These are phyloP conservation scores for Folsomia manolachei DNA, from an alignment of 2,888 invertebrate species.

Conservation along the genomic window DNA sequence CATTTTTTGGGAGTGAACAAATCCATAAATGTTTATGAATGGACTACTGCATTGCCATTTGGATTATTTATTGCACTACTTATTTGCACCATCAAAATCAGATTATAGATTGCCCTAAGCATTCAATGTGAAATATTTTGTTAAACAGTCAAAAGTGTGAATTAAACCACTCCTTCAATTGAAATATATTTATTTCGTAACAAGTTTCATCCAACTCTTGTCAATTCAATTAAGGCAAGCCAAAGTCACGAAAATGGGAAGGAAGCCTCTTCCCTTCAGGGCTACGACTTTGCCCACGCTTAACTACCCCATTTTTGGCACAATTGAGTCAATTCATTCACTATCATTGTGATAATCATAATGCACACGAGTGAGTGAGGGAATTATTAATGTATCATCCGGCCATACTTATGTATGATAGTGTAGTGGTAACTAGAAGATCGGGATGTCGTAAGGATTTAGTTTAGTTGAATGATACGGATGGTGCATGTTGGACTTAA, in stretches of 20 bases:
- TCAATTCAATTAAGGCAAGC: not conserved
- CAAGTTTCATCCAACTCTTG: not conserved
- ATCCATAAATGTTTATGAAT: not conserved
- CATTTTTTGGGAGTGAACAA: not conserved
- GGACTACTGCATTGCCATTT: not conserved
- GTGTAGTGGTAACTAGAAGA: no score
- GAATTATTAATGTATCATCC: not conserved
- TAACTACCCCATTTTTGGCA: not conserved
- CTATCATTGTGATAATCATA: not conserved
- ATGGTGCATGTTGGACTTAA: not conserved
- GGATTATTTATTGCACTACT: not conserved
- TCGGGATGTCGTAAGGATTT: not conserved
- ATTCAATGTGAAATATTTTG: no score
- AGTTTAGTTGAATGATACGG: not conserved
- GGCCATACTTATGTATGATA: no score
- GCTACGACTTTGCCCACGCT: not conserved
- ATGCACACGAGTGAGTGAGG: not conserved
- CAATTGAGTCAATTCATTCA: slow-evolving; percentile 3
- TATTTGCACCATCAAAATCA: not conserved
- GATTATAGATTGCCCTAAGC: no score
- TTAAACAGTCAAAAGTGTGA: not conserved
- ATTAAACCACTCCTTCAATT: not conserved
- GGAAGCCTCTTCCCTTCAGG: not conserved
- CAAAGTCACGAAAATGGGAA: not conserved
- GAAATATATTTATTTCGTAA: no score